These are phyloP conservation scores for Thamnophis elegans DNA, from an alignment of 2,797 vertebrate species.

Conservation along the genomic window DNA sequence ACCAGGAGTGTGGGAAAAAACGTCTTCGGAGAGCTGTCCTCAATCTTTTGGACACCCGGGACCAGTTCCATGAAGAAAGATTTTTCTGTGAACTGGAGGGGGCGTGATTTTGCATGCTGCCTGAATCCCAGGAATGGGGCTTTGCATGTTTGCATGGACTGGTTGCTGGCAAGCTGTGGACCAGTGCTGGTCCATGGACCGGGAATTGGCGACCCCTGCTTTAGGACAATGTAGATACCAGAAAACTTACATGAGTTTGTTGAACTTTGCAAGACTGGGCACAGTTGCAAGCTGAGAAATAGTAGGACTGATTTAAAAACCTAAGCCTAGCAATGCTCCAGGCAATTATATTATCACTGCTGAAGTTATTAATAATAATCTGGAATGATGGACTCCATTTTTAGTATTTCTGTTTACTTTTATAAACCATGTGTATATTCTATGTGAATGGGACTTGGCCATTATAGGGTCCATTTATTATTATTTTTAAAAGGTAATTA, in stretches of 20 bases:
- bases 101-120: too few species aligned
- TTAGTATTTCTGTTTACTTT: neutral
- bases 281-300: neutral
- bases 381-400: neutral
- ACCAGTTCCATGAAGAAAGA: too few species aligned
- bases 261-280: neutral
- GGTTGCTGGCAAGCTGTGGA: too few species aligned
- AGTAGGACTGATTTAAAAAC: neutral
- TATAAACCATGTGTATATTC: neutral
- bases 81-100: too few species aligned
- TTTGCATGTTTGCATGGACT: too few species aligned
- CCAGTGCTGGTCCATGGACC: fast-evolving
- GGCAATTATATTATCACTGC: neutral
- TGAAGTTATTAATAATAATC: neutral
- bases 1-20: neutral
- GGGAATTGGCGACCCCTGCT: neutral
- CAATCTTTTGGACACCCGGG: too few species aligned
- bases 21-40: too few species aligned
- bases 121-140: too few species aligned
- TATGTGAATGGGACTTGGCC: neutral
- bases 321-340: neutral
- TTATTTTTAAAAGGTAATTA: neutral
- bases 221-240: neutral
- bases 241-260: neutral
- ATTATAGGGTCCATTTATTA: neutral